Conservation (phyloP, 2,113 vertebrate species). For the Mormyrus iriodes region DNA sequence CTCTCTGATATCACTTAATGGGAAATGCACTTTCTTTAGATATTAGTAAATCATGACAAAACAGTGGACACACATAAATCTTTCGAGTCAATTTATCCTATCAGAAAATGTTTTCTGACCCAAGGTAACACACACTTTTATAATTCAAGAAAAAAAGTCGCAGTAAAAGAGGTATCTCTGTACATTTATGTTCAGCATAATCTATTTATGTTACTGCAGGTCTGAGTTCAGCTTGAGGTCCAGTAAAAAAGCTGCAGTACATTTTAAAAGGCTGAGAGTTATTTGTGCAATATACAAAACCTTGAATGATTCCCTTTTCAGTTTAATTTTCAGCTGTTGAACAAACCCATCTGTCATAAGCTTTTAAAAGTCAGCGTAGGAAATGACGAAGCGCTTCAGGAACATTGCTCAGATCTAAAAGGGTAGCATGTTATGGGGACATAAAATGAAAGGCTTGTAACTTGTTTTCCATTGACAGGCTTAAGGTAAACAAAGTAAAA, state of each 20-base stretch:
- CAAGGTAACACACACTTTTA: slow-evolving; percentile 20
- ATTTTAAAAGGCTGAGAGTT: slow-evolving; percentile 52
- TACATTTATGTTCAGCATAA: slow-evolving; percentile 37
- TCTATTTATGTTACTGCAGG: slow-evolving; percentile 53
- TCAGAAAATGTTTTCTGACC: neutral
- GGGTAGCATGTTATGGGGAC: slow-evolving; percentile 48
- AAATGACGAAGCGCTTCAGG: slow-evolving; percentile 51
- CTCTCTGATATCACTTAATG: neutral
- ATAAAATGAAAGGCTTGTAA: slow-evolving; percentile 45
- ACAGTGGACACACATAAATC: slow-evolving; percentile 26
- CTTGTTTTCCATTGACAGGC: slow-evolving; percentile 37
- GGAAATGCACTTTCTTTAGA: slow-evolving; percentile 10
- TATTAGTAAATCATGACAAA: slow-evolving; percentile 22
- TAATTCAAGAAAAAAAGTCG: slow-evolving; percentile 27
- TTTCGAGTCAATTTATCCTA: slow-evolving; percentile 18
- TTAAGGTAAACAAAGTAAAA: slow-evolving; percentile 52
- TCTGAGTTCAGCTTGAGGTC: slow-evolving; percentile 57
- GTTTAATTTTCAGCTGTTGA: slow-evolving; percentile 50
- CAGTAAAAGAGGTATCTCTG: slow-evolving; percentile 27
- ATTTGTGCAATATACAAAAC: slow-evolving; percentile 58
- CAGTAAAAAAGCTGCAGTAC: slow-evolving; percentile 42
- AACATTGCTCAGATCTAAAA: slow-evolving; percentile 59
- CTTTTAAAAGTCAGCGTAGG: slow-evolving; percentile 62
- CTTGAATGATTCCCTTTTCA: slow-evolving; percentile 54
- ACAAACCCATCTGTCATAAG: slow-evolving; percentile 49